Base-by-base conservation (phyloP, 2,113 vertebrate genomes). In the Plecotus auritus region DNA sequence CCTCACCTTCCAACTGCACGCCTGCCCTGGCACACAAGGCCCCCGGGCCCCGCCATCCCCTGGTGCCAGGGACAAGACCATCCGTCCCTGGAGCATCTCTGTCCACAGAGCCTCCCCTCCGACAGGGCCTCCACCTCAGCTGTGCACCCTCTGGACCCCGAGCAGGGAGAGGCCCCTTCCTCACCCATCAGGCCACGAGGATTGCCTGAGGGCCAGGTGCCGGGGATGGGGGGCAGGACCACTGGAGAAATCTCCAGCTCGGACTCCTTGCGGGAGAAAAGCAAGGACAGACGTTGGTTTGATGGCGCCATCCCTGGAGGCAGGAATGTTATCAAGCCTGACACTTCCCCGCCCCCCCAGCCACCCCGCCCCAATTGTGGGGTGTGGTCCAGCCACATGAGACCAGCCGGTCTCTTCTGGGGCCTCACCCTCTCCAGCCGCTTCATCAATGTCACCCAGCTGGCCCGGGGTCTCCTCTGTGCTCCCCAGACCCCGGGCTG, bases 221-320 rank as follows among this genome's bases (percentile, higher is more conserved):
- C 0, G 2, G 7, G 4, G 7, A 4, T 0, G 11, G 14, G 35
- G 47, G 4, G 61, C 87, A 18, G 2, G 37, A 23, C 49, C 40
- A 3, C 3, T 12, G 23, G 35, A 76, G 56, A n/a, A 47, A 56
- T 6, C 40, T 9, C 40, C 86, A 54, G 1, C 2, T 10, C 9
- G 28, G 17, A 32, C 54, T 85, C 67, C 40, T 28, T 1, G 40
- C 13, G 32, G 35, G 14, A 51, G 69, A 22, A 66, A 22, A 14
- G 64, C 69, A 5, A 23, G 28, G 37, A 45, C 4, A 42, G 74
- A 20, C 17, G 18, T 13, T 12, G 18, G 67, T 30, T 42, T 37
- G 35, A 22, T 7, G n/a, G 37, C 7, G 2, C 23, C 32, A 37
- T 30, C 64, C 9, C 18, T 5, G 30, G n/a, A 8, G 40, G 28